These are phyloP conservation scores for Zophobas morio DNA, from an alignment of 1,140 invertebrate genomes.

Conservation along the genomic window DNA sequence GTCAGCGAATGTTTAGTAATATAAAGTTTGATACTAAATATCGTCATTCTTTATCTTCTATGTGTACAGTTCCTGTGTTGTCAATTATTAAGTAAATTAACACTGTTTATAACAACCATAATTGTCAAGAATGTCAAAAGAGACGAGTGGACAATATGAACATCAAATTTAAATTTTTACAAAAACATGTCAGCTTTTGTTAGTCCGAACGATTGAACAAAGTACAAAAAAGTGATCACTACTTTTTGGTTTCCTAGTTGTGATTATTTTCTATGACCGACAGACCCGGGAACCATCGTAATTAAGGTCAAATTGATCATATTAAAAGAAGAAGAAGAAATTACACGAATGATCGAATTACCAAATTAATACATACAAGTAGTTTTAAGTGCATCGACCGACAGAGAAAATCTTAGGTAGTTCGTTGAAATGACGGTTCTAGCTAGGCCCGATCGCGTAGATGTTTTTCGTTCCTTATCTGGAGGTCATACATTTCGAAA, in stretches of 20 bases:
- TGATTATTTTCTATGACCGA: constrained; percentile 6
- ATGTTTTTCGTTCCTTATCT: constrained; percentile 13
- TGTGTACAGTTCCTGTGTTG: too few relatives aligned
- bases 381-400: not conserved
- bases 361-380: constrained; percentile 5
- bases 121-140: too few relatives aligned
- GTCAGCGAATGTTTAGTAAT: not conserved
- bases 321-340: constrained; percentile 27
- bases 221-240: constrained; percentile 26
- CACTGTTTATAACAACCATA: too few relatives aligned
- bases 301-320: constrained; percentile 3
- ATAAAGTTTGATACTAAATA: too few relatives aligned
- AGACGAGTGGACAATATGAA: too few relatives aligned
- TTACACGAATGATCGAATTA: not conserved
- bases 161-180: not conserved
- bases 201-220: not conserved
- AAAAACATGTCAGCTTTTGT: not conserved
- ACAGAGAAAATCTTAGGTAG: constrained; percentile 29
- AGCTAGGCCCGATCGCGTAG: constrained; percentile 34
- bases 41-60: too few relatives aligned
- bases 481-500: constrained; percentile 13
- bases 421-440: constrained; percentile 38
- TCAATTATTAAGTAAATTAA: too few relatives aligned
- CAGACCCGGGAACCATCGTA: constrained; percentile 30
- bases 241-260: not conserved